These are phyloP conservation scores for Nibea albiflora DNA, from an alignment of 2,113 vertebrate species.

Conservation along the genomic window DNA sequence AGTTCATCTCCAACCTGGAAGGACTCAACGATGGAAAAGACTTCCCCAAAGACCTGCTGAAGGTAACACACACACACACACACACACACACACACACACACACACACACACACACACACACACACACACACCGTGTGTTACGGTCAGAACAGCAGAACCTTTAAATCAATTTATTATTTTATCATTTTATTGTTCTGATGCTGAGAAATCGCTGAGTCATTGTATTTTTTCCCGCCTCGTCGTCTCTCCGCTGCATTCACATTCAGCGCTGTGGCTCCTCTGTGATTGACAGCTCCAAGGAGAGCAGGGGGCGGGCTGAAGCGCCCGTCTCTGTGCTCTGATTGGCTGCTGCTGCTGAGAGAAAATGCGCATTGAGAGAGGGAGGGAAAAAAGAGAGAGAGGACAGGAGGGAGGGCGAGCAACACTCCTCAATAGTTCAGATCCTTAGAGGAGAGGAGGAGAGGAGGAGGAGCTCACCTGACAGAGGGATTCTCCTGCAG, in stretches of 20 bases:
- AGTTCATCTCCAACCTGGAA: constrained; percentile 95
- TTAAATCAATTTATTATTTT: too few species aligned
- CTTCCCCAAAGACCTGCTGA: constrained; percentile 94
- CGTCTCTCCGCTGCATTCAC: constrained; percentile 30
- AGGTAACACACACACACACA: constrained; percentile 83
- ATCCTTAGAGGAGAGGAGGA: constrained; percentile 41
- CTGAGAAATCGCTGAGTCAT: constrained; percentile 2
- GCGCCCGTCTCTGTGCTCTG: background rate
- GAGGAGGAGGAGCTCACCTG: constrained; percentile 56
- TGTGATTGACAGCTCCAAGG: constrained; percentile 66
- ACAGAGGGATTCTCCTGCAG: constrained; percentile 56
- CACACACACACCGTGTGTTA: too few species aligned
- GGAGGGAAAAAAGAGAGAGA: constrained; percentile 47
- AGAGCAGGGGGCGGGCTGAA: constrained; percentile 45
- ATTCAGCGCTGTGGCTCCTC: constrained; percentile 47
- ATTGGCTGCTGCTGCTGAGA: constrained; percentile 73
- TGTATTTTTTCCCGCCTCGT: background rate
- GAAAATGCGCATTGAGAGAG: constrained; percentile 81
- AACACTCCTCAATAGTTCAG: constrained; percentile 50
- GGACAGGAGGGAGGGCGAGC: constrained; percentile 48
- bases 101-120: too few species aligned
- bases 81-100: background rate
- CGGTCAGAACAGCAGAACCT: too few species aligned
- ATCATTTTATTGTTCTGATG: too few species aligned
- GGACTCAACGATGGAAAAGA: constrained; percentile 93